Evolutionary conservation across 1,140 invertebrate genomes (phyloP).

Genomic region (Cecropterus lyciades): DNA sequence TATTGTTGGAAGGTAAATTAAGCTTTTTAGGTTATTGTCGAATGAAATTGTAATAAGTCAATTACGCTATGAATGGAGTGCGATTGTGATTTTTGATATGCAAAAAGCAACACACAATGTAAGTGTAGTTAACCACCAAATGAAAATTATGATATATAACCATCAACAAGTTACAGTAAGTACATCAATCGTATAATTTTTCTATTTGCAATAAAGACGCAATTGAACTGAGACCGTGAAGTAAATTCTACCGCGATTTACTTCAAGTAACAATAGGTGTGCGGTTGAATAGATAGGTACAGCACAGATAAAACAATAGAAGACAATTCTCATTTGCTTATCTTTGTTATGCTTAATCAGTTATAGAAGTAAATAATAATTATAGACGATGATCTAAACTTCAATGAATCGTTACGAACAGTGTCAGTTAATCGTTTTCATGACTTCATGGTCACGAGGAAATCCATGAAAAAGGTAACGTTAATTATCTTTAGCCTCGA

Average conservation of each 20-base stretch:
- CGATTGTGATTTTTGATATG: too few relatives aligned
- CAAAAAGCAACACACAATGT: too few relatives aligned
- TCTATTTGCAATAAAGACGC: not conserved
- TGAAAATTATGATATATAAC: too few relatives aligned
- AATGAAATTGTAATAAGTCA: not conserved
- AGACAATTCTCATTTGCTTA: conserved; percentile 20
- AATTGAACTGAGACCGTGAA: not conserved
- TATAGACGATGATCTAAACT: not conserved
- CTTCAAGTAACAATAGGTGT: conserved; percentile 22
- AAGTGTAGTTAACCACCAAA: too few relatives aligned
- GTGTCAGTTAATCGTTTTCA: conserved; percentile 17
- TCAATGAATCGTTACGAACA: conserved; percentile 18
- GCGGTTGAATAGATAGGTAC: conserved; percentile 8
- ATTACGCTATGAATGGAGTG: too few relatives aligned
- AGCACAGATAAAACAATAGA: conserved; percentile 30
- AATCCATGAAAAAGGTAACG: conserved; percentile 24
- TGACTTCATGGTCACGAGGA: conserved; percentile 39
- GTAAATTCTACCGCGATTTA: not conserved
- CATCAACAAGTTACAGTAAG: too few relatives aligned
- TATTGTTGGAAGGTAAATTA: not conserved
- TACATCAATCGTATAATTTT: too few relatives aligned
- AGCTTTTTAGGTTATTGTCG: not conserved
- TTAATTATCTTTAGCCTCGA: conserved; percentile 26
- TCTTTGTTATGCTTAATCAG: too few relatives aligned
- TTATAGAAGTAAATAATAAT: too few relatives aligned